Conservation (phyloP, 2,113 vertebrate species). For the Amphiprion percula region DNA sequence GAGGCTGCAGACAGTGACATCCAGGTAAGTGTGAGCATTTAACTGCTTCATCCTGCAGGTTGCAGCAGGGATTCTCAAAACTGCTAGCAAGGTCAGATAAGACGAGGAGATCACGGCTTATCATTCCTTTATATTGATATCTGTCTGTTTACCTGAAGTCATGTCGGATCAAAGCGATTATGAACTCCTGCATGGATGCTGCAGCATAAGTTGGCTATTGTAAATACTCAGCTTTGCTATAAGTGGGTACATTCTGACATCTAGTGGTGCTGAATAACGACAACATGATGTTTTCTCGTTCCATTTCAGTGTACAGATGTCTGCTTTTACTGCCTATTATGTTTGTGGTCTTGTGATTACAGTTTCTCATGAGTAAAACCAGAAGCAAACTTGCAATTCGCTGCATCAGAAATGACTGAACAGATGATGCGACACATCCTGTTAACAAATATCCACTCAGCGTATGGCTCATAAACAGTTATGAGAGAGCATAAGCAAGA, state of each 20-base stretch:
- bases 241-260: slow-evolving; percentile 59
- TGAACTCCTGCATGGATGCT: slow-evolving; percentile 12
- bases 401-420: background rate
- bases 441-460: background rate
- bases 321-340: background rate
- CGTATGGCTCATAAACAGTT: slow-evolving; percentile 13
- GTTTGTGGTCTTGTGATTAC: background rate
- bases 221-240: background rate
- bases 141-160: slow-evolving; percentile 6
- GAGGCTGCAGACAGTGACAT: slow-evolving; percentile 43
- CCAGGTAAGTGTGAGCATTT: slow-evolving; percentile 45
- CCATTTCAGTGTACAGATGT: background rate
- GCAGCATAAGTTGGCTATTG: background rate
- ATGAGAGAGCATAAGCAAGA: background rate
- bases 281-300: background rate
- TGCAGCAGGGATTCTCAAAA: slow-evolving; percentile 9
- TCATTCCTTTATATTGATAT: background rate
- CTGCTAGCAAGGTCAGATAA: background rate
- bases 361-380: background rate
- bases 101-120: slow-evolving; percentile 15
- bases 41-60: slow-evolving; percentile 15
- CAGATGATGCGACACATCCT: background rate
- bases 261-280: slow-evolving; percentile 57
- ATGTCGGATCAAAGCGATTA: slow-evolving; percentile 19
- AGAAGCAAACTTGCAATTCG: background rate